Percentiles rank a stretch among this genome's conserved stretches.
These are phyloP conservation scores for Phylloscopus trochilus DNA, from an alignment of 2,113 vertebrate species.

Conservation along the genomic window DNA sequence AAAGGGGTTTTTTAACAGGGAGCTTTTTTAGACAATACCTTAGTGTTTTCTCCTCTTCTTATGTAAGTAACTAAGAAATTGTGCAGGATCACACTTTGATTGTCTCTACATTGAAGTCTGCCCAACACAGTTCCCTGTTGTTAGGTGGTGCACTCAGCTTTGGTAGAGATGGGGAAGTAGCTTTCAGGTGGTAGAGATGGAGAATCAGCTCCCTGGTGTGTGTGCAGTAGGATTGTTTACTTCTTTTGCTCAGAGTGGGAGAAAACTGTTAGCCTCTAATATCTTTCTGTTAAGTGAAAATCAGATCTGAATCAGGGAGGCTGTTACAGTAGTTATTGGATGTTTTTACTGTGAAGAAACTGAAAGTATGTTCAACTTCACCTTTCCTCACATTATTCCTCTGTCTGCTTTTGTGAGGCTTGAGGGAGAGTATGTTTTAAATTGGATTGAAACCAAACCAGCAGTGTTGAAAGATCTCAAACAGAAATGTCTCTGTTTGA, in stretches of 20 bases:
- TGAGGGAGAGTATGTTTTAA: neutral
- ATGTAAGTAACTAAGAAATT: neutral
- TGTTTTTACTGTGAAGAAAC: neutral
- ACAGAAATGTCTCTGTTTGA: neutral
- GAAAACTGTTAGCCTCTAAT: neutral
- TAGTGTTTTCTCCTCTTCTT: neutral
- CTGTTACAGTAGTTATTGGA: neutral
- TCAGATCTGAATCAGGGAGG: neutral
- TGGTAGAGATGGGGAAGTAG: neutral
- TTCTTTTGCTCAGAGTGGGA: neutral
- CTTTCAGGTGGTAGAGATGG: neutral
- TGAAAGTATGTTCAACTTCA: neutral
- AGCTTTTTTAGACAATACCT: neutral
- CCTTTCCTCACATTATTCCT: neutral
- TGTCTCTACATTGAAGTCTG: neutral
- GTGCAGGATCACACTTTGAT: neutral
- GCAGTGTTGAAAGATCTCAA: neutral
- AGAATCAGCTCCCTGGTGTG: neutral
- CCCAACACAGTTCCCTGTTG: neutral
- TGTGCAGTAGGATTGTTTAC: neutral
- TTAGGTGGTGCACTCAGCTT: neutral
- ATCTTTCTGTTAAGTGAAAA: neutral
- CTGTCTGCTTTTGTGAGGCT: neutral
- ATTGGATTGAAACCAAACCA: neutral
- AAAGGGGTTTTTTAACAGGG: accelerated